A percentile compares a stretch with the other conserved stretches of the same genome.
These are phyloP conservation scores for Hypothenemus hampei DNA, from an alignment of 1,140 invertebrate species.

Conservation along the genomic window DNA sequence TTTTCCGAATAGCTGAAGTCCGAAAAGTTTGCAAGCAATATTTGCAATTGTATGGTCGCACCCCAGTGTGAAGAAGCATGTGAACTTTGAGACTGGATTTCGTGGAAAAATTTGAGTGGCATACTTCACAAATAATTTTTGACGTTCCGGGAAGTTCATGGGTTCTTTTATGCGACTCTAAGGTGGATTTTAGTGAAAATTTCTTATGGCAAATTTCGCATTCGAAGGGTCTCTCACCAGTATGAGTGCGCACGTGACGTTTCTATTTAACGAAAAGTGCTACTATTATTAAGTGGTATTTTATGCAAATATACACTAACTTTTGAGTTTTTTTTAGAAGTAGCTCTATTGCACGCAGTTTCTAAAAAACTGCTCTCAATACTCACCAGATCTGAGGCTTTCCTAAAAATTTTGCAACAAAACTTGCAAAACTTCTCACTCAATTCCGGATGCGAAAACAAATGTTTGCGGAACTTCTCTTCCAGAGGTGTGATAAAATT, in stretches of 20 bases:
- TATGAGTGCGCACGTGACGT: slow-evolving; percentile 54
- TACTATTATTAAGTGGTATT: no score
- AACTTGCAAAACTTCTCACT: slow-evolving; percentile 30
- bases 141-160: slow-evolving; percentile 52
- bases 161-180: slow-evolving; percentile 55
- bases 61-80: slow-evolving; percentile 51
- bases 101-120: slow-evolving; percentile 55
- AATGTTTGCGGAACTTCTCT: slow-evolving; percentile 19
- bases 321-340: no score
- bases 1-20: slow-evolving; percentile 64
- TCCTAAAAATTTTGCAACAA: slow-evolving; percentile 39
- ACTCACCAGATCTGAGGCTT: slow-evolving; percentile 41
- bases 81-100: slow-evolving; percentile 66
- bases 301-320: no score
- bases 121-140: slow-evolving; percentile 56
- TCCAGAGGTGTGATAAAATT: slow-evolving; percentile 12
- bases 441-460: slow-evolving; percentile 16
- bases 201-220: slow-evolving; percentile 60
- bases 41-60: slow-evolving; percentile 56
- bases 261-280: slow-evolving; percentile 25
- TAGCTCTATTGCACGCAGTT: no score
- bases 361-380: no score
- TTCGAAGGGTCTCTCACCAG: slow-evolving; percentile 62
- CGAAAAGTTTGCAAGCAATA: slow-evolving; percentile 59
- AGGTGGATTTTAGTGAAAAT: slow-evolving; percentile 65